phyloP scores from a whole-genome alignment of 2,888 invertebrate genomes.

The Papilio gigon region DNA sequence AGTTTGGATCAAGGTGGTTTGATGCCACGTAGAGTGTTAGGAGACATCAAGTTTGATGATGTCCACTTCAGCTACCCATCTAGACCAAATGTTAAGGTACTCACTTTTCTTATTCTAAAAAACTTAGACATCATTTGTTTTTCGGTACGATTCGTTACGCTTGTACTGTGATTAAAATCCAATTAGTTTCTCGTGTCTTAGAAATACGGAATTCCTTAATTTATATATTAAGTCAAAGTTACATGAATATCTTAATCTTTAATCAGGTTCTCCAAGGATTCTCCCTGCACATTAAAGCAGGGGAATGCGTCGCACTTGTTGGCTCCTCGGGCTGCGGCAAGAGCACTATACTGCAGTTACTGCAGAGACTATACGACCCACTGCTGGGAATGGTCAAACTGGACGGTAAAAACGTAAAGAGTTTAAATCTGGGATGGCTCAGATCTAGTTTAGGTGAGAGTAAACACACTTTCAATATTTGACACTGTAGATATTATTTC shows the following conservation, averaged over 20 bases:
- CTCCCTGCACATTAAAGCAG: slow-evolving; percentile 83
- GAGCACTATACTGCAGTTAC: slow-evolving; percentile 89
- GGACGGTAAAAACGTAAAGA: slow-evolving; percentile 85
- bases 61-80: slow-evolving; percentile 91
- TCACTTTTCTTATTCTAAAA: no score
- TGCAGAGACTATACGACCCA: slow-evolving; percentile 89
- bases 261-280: slow-evolving; percentile 85
- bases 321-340: slow-evolving; percentile 92
- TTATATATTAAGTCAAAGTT: no score
- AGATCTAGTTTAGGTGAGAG: slow-evolving; percentile 86
- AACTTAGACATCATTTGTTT: no score
- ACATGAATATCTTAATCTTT: no score
- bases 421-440: slow-evolving; percentile 88
- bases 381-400: slow-evolving; percentile 81
- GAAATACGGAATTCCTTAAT: no score
- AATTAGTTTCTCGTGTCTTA: no score
- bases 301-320: slow-evolving; percentile 88
- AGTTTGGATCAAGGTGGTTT: slow-evolving; percentile 84
- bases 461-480: background rate
- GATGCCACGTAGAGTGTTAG: slow-evolving; percentile 82
- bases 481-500: background rate
- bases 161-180: no score
- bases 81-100: slow-evolving; percentile 86
- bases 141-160: no score
- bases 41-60: slow-evolving; percentile 86